These are phyloP conservation scores for Trissolcus brochymenae DNA, from an alignment of 2,888 invertebrate species.

Conservation along the genomic window DNA sequence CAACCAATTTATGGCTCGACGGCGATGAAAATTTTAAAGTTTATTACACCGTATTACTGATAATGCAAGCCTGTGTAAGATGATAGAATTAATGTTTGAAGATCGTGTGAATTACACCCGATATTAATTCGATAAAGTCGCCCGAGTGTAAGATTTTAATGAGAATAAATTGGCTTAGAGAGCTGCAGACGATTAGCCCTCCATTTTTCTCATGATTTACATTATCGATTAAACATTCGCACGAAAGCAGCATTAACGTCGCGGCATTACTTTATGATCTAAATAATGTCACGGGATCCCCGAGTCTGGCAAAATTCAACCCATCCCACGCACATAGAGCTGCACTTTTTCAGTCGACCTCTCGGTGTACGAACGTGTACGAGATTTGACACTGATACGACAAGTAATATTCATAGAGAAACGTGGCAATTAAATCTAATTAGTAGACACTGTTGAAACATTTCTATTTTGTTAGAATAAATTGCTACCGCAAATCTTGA, in stretches of 20 bases:
- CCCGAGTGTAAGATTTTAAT: constrained; percentile 51
- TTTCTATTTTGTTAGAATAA: constrained; percentile 22
- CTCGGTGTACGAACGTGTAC: constrained; percentile 20
- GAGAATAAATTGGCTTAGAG: constrained; percentile 50
- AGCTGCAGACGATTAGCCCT: constrained; percentile 42
- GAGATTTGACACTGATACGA: constrained; percentile 49
- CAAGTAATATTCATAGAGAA: constrained; percentile 47
- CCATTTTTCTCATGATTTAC: constrained; percentile 55
- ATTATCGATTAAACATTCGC: constrained; percentile 56
- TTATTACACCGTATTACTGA: constrained; percentile 6
- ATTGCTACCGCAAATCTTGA: not conserved
- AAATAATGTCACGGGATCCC: constrained; percentile 52
- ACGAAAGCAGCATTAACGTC: constrained; percentile 51
- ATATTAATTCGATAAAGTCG: constrained; percentile 53
- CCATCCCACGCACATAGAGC: constrained; percentile 4
- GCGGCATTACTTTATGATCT: constrained; percentile 44
- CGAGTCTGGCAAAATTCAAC: constrained; percentile 47
- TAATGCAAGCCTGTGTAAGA: constrained; percentile 36
- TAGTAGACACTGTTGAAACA: constrained; percentile 25
- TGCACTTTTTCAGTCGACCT: constrained; percentile 32
- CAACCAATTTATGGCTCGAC: constrained; percentile 15
- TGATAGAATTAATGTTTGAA: constrained; percentile 51
- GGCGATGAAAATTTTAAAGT: constrained; percentile 40
- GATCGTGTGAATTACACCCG: constrained; percentile 51
- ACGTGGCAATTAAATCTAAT: constrained; percentile 33